Conservation (phyloP, 2,113 vertebrate genomes). For the Sphyrna mokarran region DNA sequence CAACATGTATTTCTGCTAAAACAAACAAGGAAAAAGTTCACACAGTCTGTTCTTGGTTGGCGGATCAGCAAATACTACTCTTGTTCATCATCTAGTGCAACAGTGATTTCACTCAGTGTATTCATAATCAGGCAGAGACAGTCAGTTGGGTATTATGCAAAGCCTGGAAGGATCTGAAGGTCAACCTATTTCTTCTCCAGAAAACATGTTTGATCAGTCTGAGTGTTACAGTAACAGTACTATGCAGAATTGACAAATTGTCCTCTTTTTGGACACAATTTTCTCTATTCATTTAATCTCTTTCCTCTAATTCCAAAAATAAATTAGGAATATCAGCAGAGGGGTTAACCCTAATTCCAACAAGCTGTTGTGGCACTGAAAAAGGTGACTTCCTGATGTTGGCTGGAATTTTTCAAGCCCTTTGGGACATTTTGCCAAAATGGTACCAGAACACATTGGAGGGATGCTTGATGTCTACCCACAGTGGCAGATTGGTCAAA, state of each 20-base stretch:
- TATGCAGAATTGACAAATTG: background rate
- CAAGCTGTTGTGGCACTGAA: background rate
- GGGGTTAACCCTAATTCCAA: background rate
- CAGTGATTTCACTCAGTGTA: background rate
- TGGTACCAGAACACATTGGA: background rate
- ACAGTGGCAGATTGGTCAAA: background rate
- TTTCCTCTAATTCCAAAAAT: background rate
- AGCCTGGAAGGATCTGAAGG: background rate
- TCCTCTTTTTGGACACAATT: background rate
- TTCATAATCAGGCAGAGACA: background rate
- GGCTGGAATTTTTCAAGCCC: background rate
- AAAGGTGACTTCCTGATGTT: background rate
- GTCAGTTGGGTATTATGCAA: too few species aligned
- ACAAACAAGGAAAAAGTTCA: background rate
- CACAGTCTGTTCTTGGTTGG: background rate
- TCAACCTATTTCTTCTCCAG: background rate
- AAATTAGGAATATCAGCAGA: background rate
- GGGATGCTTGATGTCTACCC: background rate
- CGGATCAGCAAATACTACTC: background rate
- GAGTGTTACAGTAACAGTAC: background rate
- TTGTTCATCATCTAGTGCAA: background rate
- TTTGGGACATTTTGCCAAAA: background rate
- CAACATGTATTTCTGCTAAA: background rate
- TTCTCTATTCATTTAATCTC: background rate
- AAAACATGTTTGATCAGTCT: background rate